A percentile compares a stretch with the other conserved stretches of the same genome.
Evolutionary conservation across 1,140 invertebrate genomes (phyloP).

Genomic region (Cyrtorhinus lividipennis): DNA sequence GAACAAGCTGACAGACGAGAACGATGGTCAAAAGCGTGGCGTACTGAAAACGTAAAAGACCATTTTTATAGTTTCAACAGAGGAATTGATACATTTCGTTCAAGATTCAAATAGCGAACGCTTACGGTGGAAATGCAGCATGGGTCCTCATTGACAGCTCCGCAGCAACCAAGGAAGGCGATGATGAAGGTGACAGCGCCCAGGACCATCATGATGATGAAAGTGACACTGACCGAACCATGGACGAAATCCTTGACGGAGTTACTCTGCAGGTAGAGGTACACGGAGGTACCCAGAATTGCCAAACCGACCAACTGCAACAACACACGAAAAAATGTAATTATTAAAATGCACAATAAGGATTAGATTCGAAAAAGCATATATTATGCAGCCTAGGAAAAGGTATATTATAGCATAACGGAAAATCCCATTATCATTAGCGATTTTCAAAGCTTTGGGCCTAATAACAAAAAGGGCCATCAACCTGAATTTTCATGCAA

Average conservation of each 20-base stretch:
- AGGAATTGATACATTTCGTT: not conserved
- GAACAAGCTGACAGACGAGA: not conserved
- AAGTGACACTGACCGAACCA: not conserved
- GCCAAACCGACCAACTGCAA: slow-evolving; percentile 4
- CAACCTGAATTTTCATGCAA: too few species aligned
- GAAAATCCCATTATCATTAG: too few species aligned
- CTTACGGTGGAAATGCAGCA: slow-evolving; percentile 74
- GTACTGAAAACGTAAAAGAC: slow-evolving; percentile 13
- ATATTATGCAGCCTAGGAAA: too few species aligned
- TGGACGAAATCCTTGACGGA: not conserved
- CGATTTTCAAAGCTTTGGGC: too few species aligned
- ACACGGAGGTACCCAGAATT: slow-evolving; percentile 3
- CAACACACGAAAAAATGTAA: not conserved
- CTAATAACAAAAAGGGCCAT: too few species aligned
- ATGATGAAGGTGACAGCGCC: slow-evolving; percentile 69
- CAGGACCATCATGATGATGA: slow-evolving; percentile 31
- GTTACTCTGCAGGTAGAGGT: not conserved
- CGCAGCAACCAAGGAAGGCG: slow-evolving; percentile 79
- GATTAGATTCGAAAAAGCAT: too few species aligned
- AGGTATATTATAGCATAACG: too few species aligned
- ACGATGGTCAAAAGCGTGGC: not conserved
- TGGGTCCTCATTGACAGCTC: slow-evolving; percentile 69
- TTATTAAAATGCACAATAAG: too few species aligned
- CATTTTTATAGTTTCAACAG: not conserved
- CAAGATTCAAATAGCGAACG: not conserved